Evolutionary conservation across 2,888 invertebrate genomes (phyloP), one percentile per base, ranked within the genome.

Genomic region (Embidobia sp.): DNA sequence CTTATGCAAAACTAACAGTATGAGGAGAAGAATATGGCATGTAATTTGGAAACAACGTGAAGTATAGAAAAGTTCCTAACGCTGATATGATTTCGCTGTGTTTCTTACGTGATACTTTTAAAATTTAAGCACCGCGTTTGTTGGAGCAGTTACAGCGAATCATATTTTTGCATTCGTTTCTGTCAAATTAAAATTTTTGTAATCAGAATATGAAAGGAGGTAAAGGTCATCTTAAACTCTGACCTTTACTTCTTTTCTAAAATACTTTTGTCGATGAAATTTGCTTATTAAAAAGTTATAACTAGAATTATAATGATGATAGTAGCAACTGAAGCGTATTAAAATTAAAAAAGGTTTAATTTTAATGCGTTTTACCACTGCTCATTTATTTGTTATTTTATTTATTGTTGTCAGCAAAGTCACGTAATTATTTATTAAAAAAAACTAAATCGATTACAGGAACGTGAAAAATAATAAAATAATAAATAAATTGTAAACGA

Each of bases 341-440:
- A n/a, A n/a, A n/a, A n/a, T n/a, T n/a, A n/a, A n/a, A n/a, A n/a
- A n/a, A n/a, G n/a, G n/a, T n/a, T n/a, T n/a, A n/a, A n/a, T n/a
- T n/a, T n/a, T n/a, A n/a, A n/a, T n/a, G n/a, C n/a, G n/a, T n/a
- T n/a, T n/a, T n/a, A n/a, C n/a, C n/a, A n/a, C n/a, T n/a, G n/a
- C n/a, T n/a, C n/a, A n/a, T n/a, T n/a, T n/a, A n/a, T n/a, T n/a
- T n/a, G 8, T n/a, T 18, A 31, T 57, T 69, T 33, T 22, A n/a
- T 61, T 66, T 16, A 22, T 74, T 48, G 75, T 81, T 80, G 75
- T 73, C 79, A 82, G 78, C 82, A 81, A 81, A 78, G 78, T 80
- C 78, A 61, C 53, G 57, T 55, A 64, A 55, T 55, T 79, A n/a
- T n/a, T n/a, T n/a, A n/a, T n/a, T n/a, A n/a, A n/a, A n/a, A n/a